Evolutionary conservation across 2,888 invertebrate genomes (phyloP).

Genomic region (Antheraea yamamai): DNA sequence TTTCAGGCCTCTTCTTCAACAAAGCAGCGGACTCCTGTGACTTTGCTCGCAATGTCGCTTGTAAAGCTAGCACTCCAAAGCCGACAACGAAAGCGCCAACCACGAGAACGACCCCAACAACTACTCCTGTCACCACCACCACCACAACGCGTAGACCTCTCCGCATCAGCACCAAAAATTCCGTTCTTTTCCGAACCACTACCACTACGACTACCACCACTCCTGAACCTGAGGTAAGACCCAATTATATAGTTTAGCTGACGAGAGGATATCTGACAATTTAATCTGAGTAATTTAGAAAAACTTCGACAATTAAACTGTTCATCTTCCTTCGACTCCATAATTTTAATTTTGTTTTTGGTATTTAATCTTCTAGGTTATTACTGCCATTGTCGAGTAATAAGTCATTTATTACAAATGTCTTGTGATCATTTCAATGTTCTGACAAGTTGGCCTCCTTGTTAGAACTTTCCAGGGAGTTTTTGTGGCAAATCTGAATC

Average conservation of each 20-base stretch:
- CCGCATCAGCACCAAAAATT: slow-evolving; percentile 69
- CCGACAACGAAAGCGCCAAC: slow-evolving; percentile 77
- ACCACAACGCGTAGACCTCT: slow-evolving; percentile 70
- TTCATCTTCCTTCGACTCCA: too few species aligned
- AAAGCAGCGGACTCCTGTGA: slow-evolving; percentile 96
- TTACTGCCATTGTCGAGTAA: too few species aligned
- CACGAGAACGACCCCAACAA: slow-evolving; percentile 54
- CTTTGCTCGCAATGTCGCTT: slow-evolving; percentile 93
- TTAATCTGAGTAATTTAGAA: too few species aligned
- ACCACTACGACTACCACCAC: slow-evolving; percentile 68
- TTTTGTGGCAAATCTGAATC: too few species aligned
- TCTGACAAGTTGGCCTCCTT: too few species aligned
- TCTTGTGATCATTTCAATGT: too few species aligned
- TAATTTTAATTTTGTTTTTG: too few species aligned
- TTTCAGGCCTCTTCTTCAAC: slow-evolving; percentile 91
- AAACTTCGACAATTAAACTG: too few species aligned
- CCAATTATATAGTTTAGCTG: too few species aligned
- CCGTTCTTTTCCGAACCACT: slow-evolving; percentile 66
- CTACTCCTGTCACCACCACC: slow-evolving; percentile 64
- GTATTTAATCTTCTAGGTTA: too few species aligned
- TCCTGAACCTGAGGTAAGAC: slow-evolving; percentile 65
- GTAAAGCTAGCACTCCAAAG: slow-evolving; percentile 80
- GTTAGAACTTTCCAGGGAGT: too few species aligned
- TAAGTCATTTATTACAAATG: too few species aligned
- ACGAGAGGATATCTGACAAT: background rate